Conservation (phyloP, 2,113 vertebrate genomes). For the Pedetes capensis region DNA sequence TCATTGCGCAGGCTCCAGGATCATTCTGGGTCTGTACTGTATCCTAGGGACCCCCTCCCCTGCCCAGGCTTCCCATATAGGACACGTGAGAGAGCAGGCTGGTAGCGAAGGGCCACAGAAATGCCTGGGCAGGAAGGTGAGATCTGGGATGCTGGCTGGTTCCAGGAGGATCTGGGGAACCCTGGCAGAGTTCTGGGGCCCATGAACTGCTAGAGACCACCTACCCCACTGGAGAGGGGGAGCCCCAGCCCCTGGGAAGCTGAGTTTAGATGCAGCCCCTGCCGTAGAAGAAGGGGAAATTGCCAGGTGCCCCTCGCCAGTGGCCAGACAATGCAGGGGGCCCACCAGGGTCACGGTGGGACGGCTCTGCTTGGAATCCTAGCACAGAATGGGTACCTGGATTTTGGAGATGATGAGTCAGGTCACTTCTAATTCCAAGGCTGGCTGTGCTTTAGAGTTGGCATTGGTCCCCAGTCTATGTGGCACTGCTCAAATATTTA, state of each 20-base stretch:
- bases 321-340: no score
- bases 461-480: not conserved
- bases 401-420: not conserved
- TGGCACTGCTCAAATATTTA: not conserved
- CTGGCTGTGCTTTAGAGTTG: not conserved
- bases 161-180: not conserved
- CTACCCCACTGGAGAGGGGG: not conserved
- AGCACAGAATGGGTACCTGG: not conserved
- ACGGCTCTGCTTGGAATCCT: not conserved
- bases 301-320: not conserved
- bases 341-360: not conserved
- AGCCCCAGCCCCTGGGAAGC: not conserved
- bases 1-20: no score
- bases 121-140: not conserved
- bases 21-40: not conserved
- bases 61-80: no score
- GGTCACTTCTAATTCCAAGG: not conserved
- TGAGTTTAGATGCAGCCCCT: not conserved
- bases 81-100: not conserved
- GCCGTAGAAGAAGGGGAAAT: not conserved
- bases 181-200: no score
- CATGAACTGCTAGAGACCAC: not conserved
- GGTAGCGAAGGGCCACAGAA: not conserved
- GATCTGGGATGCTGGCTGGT: not conserved
- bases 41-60: not conserved